phyloP scores from a whole-genome alignment of 2,113 vertebrate genomes.

The Limnothrissa miodon region DNA sequence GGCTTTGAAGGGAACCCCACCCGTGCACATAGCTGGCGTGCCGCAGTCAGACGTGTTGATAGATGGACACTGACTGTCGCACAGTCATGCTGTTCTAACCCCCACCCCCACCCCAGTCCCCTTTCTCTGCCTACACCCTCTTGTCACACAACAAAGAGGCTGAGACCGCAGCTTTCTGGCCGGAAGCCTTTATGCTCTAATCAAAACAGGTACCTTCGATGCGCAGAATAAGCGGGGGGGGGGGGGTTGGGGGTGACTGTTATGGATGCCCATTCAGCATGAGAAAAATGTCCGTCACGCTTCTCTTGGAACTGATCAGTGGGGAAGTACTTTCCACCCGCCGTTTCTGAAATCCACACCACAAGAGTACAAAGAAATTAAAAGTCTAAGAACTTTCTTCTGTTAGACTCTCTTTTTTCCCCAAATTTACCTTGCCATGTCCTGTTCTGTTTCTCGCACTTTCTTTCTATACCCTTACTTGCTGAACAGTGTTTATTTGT shows the following conservation, averaged over 20 bases:
- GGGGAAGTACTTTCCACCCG: neutral
- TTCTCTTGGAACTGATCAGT: neutral
- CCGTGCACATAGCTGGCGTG: conserved; percentile 56
- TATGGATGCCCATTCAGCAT: neutral
- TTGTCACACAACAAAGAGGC: conserved; percentile 1
- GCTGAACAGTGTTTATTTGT: conserved; percentile 50
- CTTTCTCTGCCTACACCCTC: neutral
- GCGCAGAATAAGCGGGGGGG: neutral
- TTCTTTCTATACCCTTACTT: conserved; percentile 8
- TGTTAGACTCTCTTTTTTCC: neutral
- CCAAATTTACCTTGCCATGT: neutral
- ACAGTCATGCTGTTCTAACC: conserved; percentile 38
- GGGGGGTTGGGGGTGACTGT: neutral
- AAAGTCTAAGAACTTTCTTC: neutral
- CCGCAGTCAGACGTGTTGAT: conserved; percentile 58
- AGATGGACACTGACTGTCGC: conserved; percentile 61
- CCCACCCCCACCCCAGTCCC: neutral
- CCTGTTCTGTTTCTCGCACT: neutral
- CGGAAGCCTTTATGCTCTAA: neutral
- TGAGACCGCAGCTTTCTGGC: neutral
- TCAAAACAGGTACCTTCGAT: conserved; percentile 1
- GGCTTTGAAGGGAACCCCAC: conserved; percentile 64
- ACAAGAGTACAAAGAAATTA: neutral
- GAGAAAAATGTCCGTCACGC: neutral
- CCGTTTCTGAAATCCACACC: neutral